Evolutionary conservation across 2,888 invertebrate genomes (phyloP).

Genomic region (Stictocephala bisonia): DNA sequence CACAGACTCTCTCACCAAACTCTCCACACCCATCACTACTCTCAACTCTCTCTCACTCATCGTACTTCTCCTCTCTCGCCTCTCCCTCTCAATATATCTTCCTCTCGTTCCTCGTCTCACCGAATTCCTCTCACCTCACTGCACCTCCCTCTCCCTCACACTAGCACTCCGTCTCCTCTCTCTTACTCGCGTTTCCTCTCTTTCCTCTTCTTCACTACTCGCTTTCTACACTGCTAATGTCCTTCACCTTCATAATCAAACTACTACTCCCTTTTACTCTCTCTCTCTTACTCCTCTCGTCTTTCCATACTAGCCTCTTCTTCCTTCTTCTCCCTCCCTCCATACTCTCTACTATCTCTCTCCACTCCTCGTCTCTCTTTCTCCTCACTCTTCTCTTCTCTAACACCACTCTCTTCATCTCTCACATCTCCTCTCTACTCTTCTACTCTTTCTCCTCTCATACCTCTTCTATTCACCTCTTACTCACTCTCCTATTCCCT

Average conservation of each 20-base stretch:
- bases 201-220: neutral
- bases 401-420: conserved; percentile 3
- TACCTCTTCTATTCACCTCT: neutral
- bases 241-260: no score
- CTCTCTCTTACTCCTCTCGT: neutral
- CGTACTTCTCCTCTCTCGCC: neutral
- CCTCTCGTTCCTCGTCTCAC: neutral
- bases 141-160: neutral
- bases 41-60: neutral
- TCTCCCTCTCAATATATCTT: neutral
- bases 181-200: neutral
- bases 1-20: neutral
- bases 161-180: neutral
- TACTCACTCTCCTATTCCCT: neutral
- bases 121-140: neutral
- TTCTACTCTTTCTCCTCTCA: neutral
- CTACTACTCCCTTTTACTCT: neutral
- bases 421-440: neutral
- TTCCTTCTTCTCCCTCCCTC: neutral
- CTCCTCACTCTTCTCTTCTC: neutral
- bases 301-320: neutral
- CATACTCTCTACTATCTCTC: neutral
- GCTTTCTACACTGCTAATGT: neutral
- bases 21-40: neutral
- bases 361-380: neutral